These are phyloP conservation scores for Drosophila leonis DNA, from an alignment of 2,888 invertebrate species.

Conservation along the genomic window DNA sequence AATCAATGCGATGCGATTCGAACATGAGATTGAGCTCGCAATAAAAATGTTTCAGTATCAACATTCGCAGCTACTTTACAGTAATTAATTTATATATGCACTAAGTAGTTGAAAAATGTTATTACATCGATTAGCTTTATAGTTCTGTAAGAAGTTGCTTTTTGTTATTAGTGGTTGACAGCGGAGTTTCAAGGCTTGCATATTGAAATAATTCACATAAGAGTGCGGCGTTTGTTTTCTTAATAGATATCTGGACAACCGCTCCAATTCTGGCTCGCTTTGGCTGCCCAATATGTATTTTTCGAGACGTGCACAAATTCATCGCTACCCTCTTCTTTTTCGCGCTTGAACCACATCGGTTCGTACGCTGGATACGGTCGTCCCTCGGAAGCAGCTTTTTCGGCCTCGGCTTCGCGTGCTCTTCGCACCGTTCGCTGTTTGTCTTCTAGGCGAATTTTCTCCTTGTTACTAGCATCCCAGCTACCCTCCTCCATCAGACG, in stretches of 20 bases:
- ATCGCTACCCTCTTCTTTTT: slow-evolving; percentile 89
- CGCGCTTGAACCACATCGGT: slow-evolving; percentile 96
- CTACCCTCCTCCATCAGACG: slow-evolving; percentile 97
- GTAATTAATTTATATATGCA: slow-evolving; percentile 47
- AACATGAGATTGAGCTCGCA: slow-evolving; percentile 15
- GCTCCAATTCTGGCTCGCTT: slow-evolving; percentile 94
- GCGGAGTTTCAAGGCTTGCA: slow-evolving; percentile 49
- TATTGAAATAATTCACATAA: slow-evolving; percentile 54
- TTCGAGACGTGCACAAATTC: slow-evolving; percentile 92
- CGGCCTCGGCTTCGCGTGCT: slow-evolving; percentile 92
- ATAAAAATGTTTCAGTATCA: slow-evolving; percentile 52
- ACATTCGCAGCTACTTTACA: slow-evolving; percentile 57
- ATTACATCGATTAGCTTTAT: slow-evolving; percentile 54
- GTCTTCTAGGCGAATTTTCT: slow-evolving; percentile 95
- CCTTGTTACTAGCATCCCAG: slow-evolving; percentile 96
- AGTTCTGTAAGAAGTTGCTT: slow-evolving; percentile 22
- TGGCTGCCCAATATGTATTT: slow-evolving; percentile 97
- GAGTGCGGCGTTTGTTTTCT: slow-evolving; percentile 41
- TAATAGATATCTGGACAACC: slow-evolving; percentile 93
- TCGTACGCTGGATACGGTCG: slow-evolving; percentile 90
- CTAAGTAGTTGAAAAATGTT: slow-evolving; percentile 48
- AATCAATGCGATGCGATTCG: slow-evolving; percentile 13
- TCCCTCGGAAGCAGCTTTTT: slow-evolving; percentile 88
- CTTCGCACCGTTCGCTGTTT: slow-evolving; percentile 95
- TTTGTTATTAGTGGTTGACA: slow-evolving; percentile 19